phyloP scores from a whole-genome alignment of 30 jellyfish, hydroid and myxozoan genomes.

The Aurelia aurita region DNA sequence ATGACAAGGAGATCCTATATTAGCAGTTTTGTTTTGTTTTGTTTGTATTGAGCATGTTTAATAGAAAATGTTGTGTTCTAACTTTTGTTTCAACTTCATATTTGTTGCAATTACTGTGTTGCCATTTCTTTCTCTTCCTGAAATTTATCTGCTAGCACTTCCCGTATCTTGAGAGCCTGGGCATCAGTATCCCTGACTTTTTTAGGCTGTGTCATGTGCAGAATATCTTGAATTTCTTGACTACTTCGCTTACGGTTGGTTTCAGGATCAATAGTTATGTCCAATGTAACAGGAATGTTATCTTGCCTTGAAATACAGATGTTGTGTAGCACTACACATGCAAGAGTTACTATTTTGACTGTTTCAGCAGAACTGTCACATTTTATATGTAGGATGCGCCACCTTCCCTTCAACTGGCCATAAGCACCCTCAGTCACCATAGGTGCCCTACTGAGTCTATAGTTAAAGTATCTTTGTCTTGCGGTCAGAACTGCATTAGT shows the following conservation, averaged over 20 bases:
- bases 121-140: too few species aligned
- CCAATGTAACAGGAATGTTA: not conserved
- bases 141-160: too few species aligned
- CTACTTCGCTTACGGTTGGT: not conserved
- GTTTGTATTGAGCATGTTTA: too few species aligned
- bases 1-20: too few species aligned
- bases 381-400: conserved; percentile 14
- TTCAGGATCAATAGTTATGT: not conserved
- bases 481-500: conserved; percentile 47
- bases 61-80: too few species aligned
- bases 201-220: too few species aligned
- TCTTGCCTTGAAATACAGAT: not conserved
- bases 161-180: too few species aligned
- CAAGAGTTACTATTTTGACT: conserved; percentile 24
- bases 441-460: conserved; percentile 58
- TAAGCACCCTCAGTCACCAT: conserved; percentile 57
- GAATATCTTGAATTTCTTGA: not conserved
- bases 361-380: conserved; percentile 2
- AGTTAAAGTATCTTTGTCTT: conserved; percentile 52
- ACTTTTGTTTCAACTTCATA: too few species aligned
- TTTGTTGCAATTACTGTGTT: too few species aligned
- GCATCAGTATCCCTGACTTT: too few species aligned
- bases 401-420: conserved; percentile 39
- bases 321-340: conserved; percentile 55
- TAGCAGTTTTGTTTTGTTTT: too few species aligned